Evolutionary conservation across 2,888 invertebrate species (phyloP).

Genomic region (Congeria kusceri): DNA sequence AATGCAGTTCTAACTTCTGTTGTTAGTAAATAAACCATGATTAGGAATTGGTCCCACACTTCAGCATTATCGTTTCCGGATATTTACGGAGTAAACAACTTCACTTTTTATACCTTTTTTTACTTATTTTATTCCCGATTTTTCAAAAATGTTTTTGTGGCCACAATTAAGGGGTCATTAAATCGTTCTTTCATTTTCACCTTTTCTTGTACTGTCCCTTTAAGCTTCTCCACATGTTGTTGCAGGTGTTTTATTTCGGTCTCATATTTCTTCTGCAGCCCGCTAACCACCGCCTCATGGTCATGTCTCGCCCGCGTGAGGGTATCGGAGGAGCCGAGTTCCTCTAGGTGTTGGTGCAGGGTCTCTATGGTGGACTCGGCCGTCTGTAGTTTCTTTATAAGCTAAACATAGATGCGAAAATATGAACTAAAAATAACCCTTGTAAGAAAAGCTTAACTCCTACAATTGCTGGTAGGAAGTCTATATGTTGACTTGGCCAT

Average conservation of each 20-base stretch:
- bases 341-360: conserved; percentile 82
- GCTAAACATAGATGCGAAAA: conserved; percentile 61
- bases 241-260: conserved; percentile 77
- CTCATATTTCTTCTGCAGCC: conserved; percentile 81
- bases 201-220: conserved; percentile 72
- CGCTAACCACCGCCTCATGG: conserved; percentile 80
- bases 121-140: no score
- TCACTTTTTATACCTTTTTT: no score
- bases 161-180: no score
- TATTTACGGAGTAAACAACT: no score
- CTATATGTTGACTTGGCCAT: conserved; percentile 82
- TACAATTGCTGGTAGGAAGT: no score
- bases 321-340: conserved; percentile 80
- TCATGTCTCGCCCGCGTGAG: conserved; percentile 81
- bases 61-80: no score
- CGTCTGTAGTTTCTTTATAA: conserved; percentile 79
- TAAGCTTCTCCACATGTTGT: conserved; percentile 75
- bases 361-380: conserved; percentile 84
- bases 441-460: no score
- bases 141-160: no score
- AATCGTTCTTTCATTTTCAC: conserved; percentile 68
- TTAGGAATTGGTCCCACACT: no score
- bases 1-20: no score
- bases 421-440: neutral
- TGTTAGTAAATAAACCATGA: no score